These are phyloP conservation scores for Alsophila aescularia DNA, from an alignment of 2,888 invertebrate genomes.

Conservation along the genomic window DNA sequence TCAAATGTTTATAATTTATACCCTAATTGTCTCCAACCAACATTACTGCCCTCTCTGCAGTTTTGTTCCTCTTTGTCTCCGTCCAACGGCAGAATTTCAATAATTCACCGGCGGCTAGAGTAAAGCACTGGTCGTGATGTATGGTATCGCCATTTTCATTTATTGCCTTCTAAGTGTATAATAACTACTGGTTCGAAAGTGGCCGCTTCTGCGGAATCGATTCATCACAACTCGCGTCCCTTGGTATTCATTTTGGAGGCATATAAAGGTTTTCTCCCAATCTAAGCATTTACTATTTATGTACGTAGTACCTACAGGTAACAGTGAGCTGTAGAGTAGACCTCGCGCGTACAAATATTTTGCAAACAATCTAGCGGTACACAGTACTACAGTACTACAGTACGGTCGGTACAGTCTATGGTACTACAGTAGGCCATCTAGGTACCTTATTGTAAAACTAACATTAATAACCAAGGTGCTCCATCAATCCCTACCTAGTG, in stretches of 20 bases:
- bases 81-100: slow-evolving; percentile 38
- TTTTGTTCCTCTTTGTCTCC: slow-evolving; percentile 15
- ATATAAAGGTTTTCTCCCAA: slow-evolving; percentile 10
- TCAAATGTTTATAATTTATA: background rate
- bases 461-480: too few relatives aligned
- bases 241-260: background rate
- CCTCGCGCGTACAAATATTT: too few relatives aligned
- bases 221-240: slow-evolving; percentile 32
- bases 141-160: slow-evolving; percentile 57
- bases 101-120: slow-evolving; percentile 46
- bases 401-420: too few relatives aligned
- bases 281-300: too few relatives aligned
- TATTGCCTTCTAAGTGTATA: slow-evolving; percentile 57
- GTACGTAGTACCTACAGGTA: too few relatives aligned
- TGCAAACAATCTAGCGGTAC: too few relatives aligned
- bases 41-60: slow-evolving; percentile 7
- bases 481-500: too few relatives aligned
- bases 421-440: too few relatives aligned
- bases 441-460: too few relatives aligned
- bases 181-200: slow-evolving; percentile 58
- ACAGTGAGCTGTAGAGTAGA: too few relatives aligned
- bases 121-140: slow-evolving; percentile 53
- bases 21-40: background rate
- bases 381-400: too few relatives aligned
- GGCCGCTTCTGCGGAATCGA: slow-evolving; percentile 29